These are phyloP conservation scores for Amphiprion clarkii DNA, from an alignment of 2,797 vertebrate genomes.

Conservation along the genomic window DNA sequence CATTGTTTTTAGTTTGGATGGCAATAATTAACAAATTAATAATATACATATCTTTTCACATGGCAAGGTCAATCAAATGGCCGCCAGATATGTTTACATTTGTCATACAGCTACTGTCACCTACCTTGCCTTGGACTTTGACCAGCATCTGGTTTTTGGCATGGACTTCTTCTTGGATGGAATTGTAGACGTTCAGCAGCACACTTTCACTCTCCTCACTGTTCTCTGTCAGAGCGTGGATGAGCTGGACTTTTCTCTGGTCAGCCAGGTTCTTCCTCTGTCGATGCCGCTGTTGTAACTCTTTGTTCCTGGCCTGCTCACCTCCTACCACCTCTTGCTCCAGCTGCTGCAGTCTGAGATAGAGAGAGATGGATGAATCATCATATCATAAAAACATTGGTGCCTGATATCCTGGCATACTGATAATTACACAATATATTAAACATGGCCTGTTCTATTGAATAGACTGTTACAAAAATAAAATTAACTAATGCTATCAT, in stretches of 20 bases:
- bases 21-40: too few species aligned
- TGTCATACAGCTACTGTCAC: conserved; percentile 1
- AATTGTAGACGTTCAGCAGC: conserved; percentile 89
- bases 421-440: background rate
- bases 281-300: conserved; percentile 87
- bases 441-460: background rate
- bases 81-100: background rate
- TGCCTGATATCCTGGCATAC: background rate
- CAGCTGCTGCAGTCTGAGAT: conserved; percentile 89
- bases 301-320: conserved; percentile 91
- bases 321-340: conserved; percentile 91
- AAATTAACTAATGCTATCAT: background rate
- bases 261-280: conserved; percentile 85
- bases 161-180: conserved; percentile 91
- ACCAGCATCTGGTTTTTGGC: conserved; percentile 90
- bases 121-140: conserved; percentile 90
- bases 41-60: background rate
- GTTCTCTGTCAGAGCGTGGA: conserved; percentile 84
- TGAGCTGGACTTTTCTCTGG: conserved; percentile 87
- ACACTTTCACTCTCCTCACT: conserved; percentile 87
- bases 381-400: too few species aligned
- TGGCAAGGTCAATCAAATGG: background rate
- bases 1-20: too few species aligned
- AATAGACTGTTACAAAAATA: background rate
- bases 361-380: background rate